phyloP scores from a whole-genome alignment of 23 tunicate genomes.

The Trididemnum miniatum region DNA sequence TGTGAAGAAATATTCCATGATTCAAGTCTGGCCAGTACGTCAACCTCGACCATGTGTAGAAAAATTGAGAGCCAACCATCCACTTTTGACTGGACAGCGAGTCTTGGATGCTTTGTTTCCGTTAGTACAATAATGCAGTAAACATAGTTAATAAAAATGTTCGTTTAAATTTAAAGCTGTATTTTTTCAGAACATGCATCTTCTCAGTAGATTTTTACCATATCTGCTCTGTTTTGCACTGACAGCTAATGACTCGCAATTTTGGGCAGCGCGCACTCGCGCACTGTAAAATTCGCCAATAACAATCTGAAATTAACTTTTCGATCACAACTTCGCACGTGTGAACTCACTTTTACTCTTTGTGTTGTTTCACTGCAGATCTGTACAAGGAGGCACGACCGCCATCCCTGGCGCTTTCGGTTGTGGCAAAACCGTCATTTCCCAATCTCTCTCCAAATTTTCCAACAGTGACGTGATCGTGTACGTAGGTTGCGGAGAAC shows the following conservation, averaged over 20 bases:
- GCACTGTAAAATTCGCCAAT: too few species aligned
- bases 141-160: too few species aligned
- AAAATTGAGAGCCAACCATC: constrained; percentile 92
- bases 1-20: constrained; percentile 73
- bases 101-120: constrained; percentile 98
- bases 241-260: too few species aligned
- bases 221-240: too few species aligned
- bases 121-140: too few species aligned
- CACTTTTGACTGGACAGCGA: constrained; percentile 95
- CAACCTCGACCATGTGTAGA: constrained; percentile 99
- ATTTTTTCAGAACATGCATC: too few species aligned
- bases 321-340: too few species aligned
- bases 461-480: constrained; percentile 97
- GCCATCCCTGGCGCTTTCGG: constrained; percentile 99
- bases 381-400: constrained; percentile 97
- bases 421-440: constrained; percentile 98
- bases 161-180: too few species aligned
- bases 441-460: constrained; percentile 98
- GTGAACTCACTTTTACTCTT: too few species aligned
- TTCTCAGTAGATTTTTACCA: too few species aligned
- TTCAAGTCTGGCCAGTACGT: constrained; percentile 98
- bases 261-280: too few species aligned
- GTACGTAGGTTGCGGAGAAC: constrained; percentile 98
- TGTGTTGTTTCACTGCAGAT: constrained; percentile 31
- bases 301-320: too few species aligned